These are phyloP conservation scores for Lapara coniferarum DNA, from an alignment of 2,888 invertebrate species.

Conservation along the genomic window DNA sequence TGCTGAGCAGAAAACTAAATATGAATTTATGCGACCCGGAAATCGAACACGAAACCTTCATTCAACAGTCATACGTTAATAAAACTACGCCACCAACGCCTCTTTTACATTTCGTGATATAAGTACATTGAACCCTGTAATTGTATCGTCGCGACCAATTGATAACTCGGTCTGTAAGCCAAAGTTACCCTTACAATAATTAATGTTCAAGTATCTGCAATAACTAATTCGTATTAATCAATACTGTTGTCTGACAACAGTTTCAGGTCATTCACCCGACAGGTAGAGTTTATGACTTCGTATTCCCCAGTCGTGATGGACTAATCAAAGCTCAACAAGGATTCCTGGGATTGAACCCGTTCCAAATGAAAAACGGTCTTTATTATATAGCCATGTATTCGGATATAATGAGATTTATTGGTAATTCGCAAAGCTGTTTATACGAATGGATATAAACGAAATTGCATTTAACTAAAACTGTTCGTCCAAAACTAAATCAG, in stretches of 20 bases:
- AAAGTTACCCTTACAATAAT: neutral
- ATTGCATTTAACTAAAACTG: neutral
- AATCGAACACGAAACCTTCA: no score
- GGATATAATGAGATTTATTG: no score
- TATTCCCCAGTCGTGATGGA: conserved; percentile 7
- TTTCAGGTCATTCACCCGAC: conserved; percentile 8
- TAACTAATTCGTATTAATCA: neutral
- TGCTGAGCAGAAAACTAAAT: no score
- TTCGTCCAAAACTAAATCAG: neutral
- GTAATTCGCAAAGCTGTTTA: no score
- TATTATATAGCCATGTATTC: neutral
- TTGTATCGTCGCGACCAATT: neutral
- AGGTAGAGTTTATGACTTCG: conserved; percentile 10
- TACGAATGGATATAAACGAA: no score
- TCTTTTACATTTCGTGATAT: neutral
- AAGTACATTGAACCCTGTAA: neutral
- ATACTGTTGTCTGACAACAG: conserved; percentile 5
- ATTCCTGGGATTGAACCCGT: no score
- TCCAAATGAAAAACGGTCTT: neutral
- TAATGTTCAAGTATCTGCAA: neutral
- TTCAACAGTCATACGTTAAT: no score
- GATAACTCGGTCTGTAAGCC: neutral
- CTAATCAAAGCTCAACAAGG: conserved; percentile 4
- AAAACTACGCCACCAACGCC: no score
- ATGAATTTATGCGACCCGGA: no score